Evolutionary conservation across 2,888 invertebrate species (phyloP).

Genomic region (Linnaemya tessellans): DNA sequence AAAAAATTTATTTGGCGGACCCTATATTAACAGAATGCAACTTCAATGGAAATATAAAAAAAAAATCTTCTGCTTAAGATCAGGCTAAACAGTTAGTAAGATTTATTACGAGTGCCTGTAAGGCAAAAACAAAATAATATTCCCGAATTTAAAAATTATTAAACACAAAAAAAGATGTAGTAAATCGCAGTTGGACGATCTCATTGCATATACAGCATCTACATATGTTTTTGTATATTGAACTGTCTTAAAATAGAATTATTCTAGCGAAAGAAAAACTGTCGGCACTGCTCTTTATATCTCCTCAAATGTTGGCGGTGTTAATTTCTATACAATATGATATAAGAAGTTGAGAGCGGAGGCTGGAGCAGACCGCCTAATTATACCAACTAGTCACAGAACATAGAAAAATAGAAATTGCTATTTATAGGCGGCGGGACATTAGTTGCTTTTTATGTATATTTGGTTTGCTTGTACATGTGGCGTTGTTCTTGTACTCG

Average conservation of each 20-base stretch:
- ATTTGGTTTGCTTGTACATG: constrained; percentile 43
- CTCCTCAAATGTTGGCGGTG: constrained; percentile 20
- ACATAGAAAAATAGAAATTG: constrained; percentile 23
- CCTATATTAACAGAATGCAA: too few relatives aligned
- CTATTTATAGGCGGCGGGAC: constrained; percentile 62
- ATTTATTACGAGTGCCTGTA: too few relatives aligned
- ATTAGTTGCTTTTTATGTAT: constrained; percentile 61
- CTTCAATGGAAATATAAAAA: too few relatives aligned
- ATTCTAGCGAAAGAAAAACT: neutral
- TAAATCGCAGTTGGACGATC: too few relatives aligned
- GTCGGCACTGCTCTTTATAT: neutral
- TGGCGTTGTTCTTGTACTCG: constrained; percentile 12
- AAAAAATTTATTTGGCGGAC: too few relatives aligned
- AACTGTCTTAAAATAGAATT: neutral
- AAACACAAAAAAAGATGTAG: too few relatives aligned
- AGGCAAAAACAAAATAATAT: too few relatives aligned
- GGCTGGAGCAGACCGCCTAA: constrained; percentile 60
- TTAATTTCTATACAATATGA: constrained; percentile 46
- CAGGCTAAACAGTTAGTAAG: too few relatives aligned
- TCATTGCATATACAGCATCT: too few relatives aligned
- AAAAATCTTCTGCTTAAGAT: too few relatives aligned
- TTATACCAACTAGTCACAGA: constrained; percentile 49
- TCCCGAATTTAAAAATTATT: too few relatives aligned
- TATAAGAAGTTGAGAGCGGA: constrained; percentile 19
- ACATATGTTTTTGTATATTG: too few relatives aligned